Evolutionary conservation across 2,113 vertebrate genomes (phyloP).

Genomic region (Leucopsar rothschildi): DNA sequence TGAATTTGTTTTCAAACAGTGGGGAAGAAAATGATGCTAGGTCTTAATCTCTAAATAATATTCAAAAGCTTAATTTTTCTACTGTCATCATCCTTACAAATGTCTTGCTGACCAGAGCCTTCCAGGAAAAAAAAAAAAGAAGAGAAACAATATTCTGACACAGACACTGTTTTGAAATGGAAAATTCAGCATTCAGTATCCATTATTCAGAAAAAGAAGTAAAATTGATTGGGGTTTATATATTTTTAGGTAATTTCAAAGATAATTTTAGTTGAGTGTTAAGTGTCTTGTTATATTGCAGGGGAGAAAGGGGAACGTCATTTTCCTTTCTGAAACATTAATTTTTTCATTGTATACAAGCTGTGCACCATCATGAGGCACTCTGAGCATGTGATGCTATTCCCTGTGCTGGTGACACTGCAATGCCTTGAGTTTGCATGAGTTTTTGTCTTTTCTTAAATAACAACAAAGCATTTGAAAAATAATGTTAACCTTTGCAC

Average conservation of each 20-base stretch:
- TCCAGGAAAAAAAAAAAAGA: neutral
- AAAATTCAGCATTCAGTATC: neutral
- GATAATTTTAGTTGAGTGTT: neutral
- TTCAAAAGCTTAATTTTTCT: neutral
- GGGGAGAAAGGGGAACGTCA: neutral
- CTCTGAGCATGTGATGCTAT: neutral
- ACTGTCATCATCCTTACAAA: neutral
- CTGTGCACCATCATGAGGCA: neutral
- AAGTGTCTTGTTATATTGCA: neutral
- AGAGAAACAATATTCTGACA: neutral
- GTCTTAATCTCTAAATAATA: neutral
- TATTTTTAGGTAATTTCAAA: neutral
- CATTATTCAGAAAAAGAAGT: neutral
- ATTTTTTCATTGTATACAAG: neutral
- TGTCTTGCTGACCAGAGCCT: neutral
- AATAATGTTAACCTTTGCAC: neutral
- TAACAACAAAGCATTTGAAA: neutral
- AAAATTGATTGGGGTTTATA: neutral
- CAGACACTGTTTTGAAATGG: neutral
- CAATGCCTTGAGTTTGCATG: neutral
- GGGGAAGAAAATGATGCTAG: neutral
- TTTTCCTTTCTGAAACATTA: neutral
- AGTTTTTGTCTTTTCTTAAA: neutral
- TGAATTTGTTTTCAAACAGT: neutral
- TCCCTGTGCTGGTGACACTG: neutral